phyloP scores from a whole-genome alignment of 2,113 vertebrate species.

The Calidris pugnax region DNA sequence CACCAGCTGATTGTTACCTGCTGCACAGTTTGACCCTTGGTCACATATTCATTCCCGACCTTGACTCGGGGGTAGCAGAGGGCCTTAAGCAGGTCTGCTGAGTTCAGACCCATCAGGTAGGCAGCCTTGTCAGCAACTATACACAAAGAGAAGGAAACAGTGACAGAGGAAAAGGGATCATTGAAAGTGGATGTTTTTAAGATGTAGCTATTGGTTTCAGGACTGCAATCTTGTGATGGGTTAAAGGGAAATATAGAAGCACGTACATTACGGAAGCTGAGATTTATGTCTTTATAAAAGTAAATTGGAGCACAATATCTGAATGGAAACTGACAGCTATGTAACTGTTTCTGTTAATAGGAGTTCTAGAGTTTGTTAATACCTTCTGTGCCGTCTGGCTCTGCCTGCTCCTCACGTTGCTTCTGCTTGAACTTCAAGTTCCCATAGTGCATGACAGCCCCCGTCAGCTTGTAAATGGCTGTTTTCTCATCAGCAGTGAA shows the following conservation, averaged over 20 bases:
- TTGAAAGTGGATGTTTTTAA: background rate
- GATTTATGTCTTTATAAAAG: background rate
- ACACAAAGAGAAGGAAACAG: background rate
- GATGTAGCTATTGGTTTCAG: background rate
- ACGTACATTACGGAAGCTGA: background rate
- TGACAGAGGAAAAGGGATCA: background rate
- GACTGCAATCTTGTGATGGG: background rate
- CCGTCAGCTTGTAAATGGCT: background rate
- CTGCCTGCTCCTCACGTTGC: conserved; percentile 36
- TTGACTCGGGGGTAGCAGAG: conserved; percentile 4
- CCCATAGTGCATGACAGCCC: background rate
- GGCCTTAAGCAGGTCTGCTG: conserved; percentile 42
- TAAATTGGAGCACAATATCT: background rate
- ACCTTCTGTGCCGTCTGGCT: conserved; percentile 37
- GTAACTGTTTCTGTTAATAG: background rate
- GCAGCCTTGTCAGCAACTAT: conserved; percentile 47
- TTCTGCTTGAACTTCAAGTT: background rate
- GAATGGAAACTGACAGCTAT: background rate
- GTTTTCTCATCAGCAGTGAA: background rate
- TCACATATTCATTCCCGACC: background rate
- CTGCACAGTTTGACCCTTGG: conserved; percentile 22
- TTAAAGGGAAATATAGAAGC: background rate
- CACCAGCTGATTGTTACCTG: background rate
- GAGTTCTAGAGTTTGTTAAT: background rate
- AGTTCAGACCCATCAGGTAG: conserved; percentile 52